phyloP scores from a whole-genome alignment of 1,140 invertebrate species.

The Brachionus asplanchnoidis region DNA sequence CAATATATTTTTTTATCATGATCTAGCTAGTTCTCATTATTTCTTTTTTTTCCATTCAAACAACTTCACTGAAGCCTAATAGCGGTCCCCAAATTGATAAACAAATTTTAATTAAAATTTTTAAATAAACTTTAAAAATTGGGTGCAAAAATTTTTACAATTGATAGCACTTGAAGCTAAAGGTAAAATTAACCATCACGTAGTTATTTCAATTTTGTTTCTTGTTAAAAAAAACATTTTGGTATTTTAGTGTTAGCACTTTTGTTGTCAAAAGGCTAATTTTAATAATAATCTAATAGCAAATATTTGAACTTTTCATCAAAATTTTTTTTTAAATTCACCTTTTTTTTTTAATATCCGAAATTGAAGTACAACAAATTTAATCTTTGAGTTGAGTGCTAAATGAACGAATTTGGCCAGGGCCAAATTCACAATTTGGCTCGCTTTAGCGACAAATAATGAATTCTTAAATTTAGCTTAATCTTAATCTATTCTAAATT shows the following conservation, averaged over 20 bases:
- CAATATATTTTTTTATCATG: conserved; percentile 1
- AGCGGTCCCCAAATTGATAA: conserved; percentile 3
- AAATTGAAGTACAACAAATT: not conserved
- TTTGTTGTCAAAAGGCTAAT: not conserved
- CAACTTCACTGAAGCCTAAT: not conserved
- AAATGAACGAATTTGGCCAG: not conserved
- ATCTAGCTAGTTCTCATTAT: conserved; percentile 2
- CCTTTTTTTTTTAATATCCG: not conserved
- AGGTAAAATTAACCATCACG: not conserved
- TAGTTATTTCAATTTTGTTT: not conserved
- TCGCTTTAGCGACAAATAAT: not conserved
- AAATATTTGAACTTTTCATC: not conserved
- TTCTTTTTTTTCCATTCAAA: not conserved
- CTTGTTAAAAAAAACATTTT: not conserved
- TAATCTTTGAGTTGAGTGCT: not conserved
- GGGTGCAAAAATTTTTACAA: not conserved
- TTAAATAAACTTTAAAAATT: not conserved
- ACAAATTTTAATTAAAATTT: not conserved
- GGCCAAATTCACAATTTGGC: not conserved
- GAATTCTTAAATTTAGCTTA: not conserved
- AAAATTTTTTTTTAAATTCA: not conserved
- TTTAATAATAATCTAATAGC: not conserved
- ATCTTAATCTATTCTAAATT: conserved; percentile 1
- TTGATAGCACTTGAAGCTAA: not conserved
- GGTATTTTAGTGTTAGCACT: not conserved